These are phyloP conservation scores for Parus major DNA, from an alignment of 2,113 vertebrate genomes.

Conservation along the genomic window DNA sequence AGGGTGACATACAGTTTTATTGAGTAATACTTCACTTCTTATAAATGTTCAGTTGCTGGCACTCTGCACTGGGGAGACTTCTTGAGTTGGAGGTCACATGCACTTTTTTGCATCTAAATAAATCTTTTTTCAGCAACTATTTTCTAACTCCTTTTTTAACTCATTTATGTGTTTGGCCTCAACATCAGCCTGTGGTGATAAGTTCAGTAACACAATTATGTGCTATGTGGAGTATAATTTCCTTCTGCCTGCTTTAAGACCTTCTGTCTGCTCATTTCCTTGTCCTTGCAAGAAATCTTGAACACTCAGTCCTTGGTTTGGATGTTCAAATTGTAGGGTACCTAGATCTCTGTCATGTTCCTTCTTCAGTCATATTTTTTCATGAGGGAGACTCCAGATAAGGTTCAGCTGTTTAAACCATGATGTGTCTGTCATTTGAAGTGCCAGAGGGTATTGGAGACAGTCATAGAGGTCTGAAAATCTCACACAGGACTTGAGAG, in stretches of 20 bases:
- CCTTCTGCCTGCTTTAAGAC: slow-evolving; percentile 32
- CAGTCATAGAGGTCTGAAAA: not conserved
- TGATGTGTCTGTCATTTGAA: not conserved
- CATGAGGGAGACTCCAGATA: not conserved
- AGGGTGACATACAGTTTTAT: not conserved
- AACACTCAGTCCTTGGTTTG: not conserved
- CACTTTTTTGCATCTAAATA: not conserved
- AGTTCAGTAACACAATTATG: not conserved
- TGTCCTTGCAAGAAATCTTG: slow-evolving; percentile 10
- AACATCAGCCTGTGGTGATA: not conserved
- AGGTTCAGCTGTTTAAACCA: not conserved
- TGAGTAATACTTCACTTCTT: not conserved
- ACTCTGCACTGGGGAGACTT: not conserved
- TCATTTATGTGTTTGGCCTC: slow-evolving; percentile 38
- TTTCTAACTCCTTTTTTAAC: not conserved
- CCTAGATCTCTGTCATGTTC: not conserved
- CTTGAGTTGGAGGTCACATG: not conserved
- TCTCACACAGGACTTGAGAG: not conserved
- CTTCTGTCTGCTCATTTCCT: not conserved
- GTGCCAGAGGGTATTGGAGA: not conserved
- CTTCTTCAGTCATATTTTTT: not conserved
- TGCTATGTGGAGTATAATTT: not conserved
- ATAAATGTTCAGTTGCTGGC: not conserved
- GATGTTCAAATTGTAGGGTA: not conserved
- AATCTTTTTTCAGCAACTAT: not conserved